Base-by-base conservation (phyloP, 1,140 invertebrate genomes). In the Lethrus apterus region DNA sequence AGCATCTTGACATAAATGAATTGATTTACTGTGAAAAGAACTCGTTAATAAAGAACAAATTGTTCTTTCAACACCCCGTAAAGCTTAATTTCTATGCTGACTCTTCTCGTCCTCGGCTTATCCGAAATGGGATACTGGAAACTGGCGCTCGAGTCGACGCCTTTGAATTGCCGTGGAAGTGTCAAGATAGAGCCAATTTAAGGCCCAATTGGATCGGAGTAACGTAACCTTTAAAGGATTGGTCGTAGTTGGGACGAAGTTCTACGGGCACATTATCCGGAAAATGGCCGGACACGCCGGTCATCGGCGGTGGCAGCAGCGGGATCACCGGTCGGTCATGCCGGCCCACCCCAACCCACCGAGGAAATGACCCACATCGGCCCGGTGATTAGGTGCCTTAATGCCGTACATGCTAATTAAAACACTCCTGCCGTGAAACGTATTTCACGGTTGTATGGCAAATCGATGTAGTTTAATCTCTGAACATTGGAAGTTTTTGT, bases 151-250 rank as follows among this genome's bases (percentile, higher is more conserved):
- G 31, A 30, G 23, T 40, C 38, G 44, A 41, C 21, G 49, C 36
- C 35, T 51, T 46, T 24, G 38, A 48, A 48, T 48, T 43, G 46
- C 46, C 46, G 56, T 58, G 59, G 60, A 65, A 62, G 63, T 65
- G 63, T 63, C 63, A 64, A 65, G 63, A 65, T 65, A 65, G 63
- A 47, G 57, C 54, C 60, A 64, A 65, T 65, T 65, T 65, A 65
- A 55, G 59, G 62, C 59, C 57, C 63, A 60, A 64, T 65, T 63
- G 59, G 56, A 64, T 59, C 57, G 59, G 59, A 62, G 62, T 65
- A 65, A 65, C 59, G 62, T 56, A 56, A 54, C 58, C 58, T 62
- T 60, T 58, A 65, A 63, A 65, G 61, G 63, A 63, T 62, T 58
- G 62, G 58, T 56, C 57, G 54, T 59, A 56, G 50, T 63, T 57